Base-by-base conservation (phyloP, 1,140 invertebrate species). In the Copidosoma floridanum region DNA sequence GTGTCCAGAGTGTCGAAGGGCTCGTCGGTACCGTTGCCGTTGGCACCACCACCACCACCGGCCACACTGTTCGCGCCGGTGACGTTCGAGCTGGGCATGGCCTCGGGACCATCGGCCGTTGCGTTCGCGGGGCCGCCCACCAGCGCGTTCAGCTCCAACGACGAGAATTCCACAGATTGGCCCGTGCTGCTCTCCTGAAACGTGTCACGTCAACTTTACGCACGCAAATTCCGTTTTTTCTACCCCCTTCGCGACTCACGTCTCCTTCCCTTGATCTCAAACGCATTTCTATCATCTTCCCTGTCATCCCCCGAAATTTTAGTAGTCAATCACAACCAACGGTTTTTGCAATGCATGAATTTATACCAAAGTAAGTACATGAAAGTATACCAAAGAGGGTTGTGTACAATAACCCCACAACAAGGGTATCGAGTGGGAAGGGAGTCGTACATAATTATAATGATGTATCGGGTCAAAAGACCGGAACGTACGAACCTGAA, bases 401-500 rank as follows among this genome's bases (percentile, higher is more conserved):
- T n/a, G n/a, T n/a, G n/a, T n/a, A n/a, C n/a, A n/a, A n/a, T n/a
- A n/a, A n/a, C n/a, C n/a, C n/a, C n/a, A n/a, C n/a, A n/a, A n/a
- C n/a, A n/a, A n/a, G n/a, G n/a, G n/a, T n/a, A n/a, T n/a, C n/a
- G n/a, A n/a, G n/a, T n/a, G n/a, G n/a, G n/a, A n/a, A n/a, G n/a
- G n/a, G n/a, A n/a, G n/a, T n/a, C n/a, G n/a, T n/a, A n/a, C n/a
- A n/a, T n/a, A n/a, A n/a, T n/a, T n/a, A n/a, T n/a, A n/a, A n/a
- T n/a, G n/a, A n/a, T n/a, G n/a, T n/a, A n/a, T n/a, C n/a, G n/a
- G n/a, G n/a, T n/a, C n/a, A n/a, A n/a, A n/a, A n/a, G n/a, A n/a
- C n/a, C 47, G 26, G 27, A 60, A 60, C 21, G 44, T 65, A 81
- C 81, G 81, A 80, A 92, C 92, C 84, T 89, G 88, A 72, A 94